Base-by-base conservation (phyloP, 1,140 invertebrate species). In the Manduca sexta region DNA sequence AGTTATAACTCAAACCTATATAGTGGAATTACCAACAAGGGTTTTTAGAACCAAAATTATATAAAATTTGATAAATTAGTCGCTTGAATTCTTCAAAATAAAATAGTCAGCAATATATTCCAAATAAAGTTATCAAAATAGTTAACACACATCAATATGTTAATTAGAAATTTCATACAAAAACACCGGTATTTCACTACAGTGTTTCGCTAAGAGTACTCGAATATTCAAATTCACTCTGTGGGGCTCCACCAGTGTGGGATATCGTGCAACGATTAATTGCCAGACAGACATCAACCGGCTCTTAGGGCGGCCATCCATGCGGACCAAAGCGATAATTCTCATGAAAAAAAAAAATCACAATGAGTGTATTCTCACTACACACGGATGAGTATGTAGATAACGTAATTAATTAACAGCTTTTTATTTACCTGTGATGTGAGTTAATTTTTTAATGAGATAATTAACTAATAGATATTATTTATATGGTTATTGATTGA, bases 181-280 rank as follows among this genome's bases (percentile, higher is more conserved):
- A 26, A 26, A 26, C 21, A 26, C 21, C 4, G 21, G 21, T 26
- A 26, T 26, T 44, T 45, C 38, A 46, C 31, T n/a, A n/a, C n/a
- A n/a, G n/a, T 33, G 37, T 46, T 21, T 11, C 21, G 26, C 21
- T 26, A 26, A 41, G 42, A 15, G 42, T 56, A 50, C 51, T 50
- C 47, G 43, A 54, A 46, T 60, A 69, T 66, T 61, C 50, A 63
- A 63, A 61, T 61, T 54, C 43, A 46, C 43, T 45, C 58, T 49
- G 49, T 49, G 51, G 53, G 49, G 56, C 60, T 54, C 55, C 57
- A 67, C 58, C 64, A 64, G 64, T 68, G 56, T 73, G 65, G 67
- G 57, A 74, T 69, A 75, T 77, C 76, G 72, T 74, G 77, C 73
- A 73, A 73, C 75, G 73, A 80, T 81, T 84, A 81, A 81, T 84